phyloP scores from a whole-genome alignment of 2,888 invertebrate species.

The Chrysomela aeneicollis region DNA sequence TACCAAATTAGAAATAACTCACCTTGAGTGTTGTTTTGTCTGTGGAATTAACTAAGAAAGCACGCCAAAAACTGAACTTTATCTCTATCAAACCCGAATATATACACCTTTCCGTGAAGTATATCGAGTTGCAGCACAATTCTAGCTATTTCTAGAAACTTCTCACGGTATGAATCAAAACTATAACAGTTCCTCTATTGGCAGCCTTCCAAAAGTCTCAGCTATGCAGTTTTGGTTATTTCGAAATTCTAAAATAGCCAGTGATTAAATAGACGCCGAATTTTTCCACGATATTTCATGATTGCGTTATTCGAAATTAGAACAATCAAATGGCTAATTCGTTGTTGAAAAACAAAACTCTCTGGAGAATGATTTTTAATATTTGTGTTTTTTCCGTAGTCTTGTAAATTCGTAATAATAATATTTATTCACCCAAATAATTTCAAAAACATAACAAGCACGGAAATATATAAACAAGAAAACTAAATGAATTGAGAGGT shows the following conservation, averaged over 20 bases:
- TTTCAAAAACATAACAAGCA: too few species aligned
- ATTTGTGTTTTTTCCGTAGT: too few species aligned
- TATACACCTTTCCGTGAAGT: constrained; percentile 38
- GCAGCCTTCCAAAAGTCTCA: constrained; percentile 23
- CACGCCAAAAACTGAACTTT: constrained; percentile 7
- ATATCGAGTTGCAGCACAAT: constrained; percentile 29
- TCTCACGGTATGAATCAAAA: constrained; percentile 33
- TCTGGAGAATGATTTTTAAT: too few species aligned
- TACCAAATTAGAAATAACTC: background rate
- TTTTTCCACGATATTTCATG: constrained; percentile 35
- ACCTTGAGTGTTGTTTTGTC: constrained; percentile 9
- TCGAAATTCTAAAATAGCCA: constrained; percentile 37
- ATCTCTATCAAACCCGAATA: constrained; percentile 24
- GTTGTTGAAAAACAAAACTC: too few species aligned
- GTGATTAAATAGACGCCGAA: constrained; percentile 45
- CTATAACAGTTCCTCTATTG: constrained; percentile 22
- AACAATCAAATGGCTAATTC: too few species aligned
- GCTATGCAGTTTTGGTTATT: constrained; percentile 16
- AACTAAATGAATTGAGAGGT: too few species aligned
- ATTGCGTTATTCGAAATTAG: constrained; percentile 30
- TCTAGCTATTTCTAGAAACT: constrained; percentile 43
- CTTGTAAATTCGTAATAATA: too few species aligned
- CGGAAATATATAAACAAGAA: too few species aligned
- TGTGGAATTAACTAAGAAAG: background rate
- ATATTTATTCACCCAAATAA: too few species aligned